A percentile compares a stretch with the other conserved stretches of the same genome.
Conservation (phyloP, 53 echinoderm and acorn worm species). For the Apostichopus leukothele region DNA sequence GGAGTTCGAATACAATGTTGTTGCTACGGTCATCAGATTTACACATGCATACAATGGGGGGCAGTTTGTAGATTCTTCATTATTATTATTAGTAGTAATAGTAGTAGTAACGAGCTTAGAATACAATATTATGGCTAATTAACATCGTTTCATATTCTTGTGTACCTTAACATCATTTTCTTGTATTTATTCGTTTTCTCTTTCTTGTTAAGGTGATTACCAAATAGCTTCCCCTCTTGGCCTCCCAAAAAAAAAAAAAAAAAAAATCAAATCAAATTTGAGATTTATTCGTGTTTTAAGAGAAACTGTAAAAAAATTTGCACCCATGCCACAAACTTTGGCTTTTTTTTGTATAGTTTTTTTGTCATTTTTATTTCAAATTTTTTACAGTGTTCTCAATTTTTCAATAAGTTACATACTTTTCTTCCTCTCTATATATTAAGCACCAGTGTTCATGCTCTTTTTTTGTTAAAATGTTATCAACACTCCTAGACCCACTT, state of each 20-base stretch:
- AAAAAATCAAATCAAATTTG: background rate
- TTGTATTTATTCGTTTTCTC: background rate
- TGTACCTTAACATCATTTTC: background rate
- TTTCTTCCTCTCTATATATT: background rate
- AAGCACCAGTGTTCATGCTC: slow-evolving; percentile 35
- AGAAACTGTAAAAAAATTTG: slow-evolving; percentile 6
- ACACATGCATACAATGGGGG: slow-evolving; percentile 43
- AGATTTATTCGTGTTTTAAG: background rate
- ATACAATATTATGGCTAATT: slow-evolving; percentile 30
- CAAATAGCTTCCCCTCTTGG: slow-evolving; percentile 10
- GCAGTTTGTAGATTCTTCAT: slow-evolving; percentile 8
- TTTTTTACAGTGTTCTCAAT: background rate
- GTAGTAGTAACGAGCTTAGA: slow-evolving; percentile 17
- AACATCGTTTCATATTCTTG: slow-evolving; percentile 2
- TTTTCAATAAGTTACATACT: slow-evolving; percentile 1
- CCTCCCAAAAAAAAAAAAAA: too few species aligned
- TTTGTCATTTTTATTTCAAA: background rate
- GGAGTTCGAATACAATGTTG: slow-evolving; percentile 42
- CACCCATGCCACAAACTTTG: slow-evolving; percentile 2
- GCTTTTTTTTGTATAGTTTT: background rate
- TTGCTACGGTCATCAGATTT: slow-evolving; percentile 42
- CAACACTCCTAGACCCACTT: background rate
- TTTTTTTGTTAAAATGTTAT: background rate
- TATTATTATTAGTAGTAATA: background rate
- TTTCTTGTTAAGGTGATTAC: background rate